These are phyloP conservation scores for Orthonyx spaldingii DNA, from an alignment of 2,113 vertebrate genomes.

Conservation along the genomic window DNA sequence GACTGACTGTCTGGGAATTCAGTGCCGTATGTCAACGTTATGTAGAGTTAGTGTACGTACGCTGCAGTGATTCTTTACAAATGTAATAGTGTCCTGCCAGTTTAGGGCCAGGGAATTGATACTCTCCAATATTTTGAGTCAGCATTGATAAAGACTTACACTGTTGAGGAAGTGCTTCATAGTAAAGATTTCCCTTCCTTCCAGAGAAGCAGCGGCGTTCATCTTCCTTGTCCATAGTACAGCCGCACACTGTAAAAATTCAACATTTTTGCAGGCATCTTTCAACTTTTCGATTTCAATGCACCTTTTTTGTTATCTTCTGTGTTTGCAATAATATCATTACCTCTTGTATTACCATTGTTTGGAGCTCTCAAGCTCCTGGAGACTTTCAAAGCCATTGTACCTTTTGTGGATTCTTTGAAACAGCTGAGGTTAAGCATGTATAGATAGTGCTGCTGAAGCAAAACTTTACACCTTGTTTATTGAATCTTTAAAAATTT, in stretches of 20 bases:
- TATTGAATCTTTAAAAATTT: not conserved
- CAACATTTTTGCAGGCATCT: not conserved
- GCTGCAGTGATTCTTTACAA: not conserved
- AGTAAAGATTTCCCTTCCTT: not conserved
- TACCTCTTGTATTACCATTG: not conserved
- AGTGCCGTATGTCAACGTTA: not conserved
- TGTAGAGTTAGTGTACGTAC: not conserved
- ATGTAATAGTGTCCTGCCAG: not conserved
- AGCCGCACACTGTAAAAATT: not conserved
- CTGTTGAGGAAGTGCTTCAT: not conserved
- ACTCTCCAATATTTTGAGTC: not conserved
- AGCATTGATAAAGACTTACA: not conserved
- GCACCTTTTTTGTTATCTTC: not conserved
- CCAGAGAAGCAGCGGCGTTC: not conserved
- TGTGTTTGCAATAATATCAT: not conserved
- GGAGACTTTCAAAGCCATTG: not conserved
- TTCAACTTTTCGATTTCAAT: not conserved
- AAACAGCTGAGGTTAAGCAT: not conserved
- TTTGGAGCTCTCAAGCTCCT: not conserved
- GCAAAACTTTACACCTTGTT: not conserved
- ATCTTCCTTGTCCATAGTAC: not conserved
- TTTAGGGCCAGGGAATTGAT: not conserved
- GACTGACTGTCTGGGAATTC: constrained; percentile 57
- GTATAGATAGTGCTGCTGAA: not conserved
- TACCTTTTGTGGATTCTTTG: not conserved